A percentile compares a stretch with the other conserved stretches of the same genome.
Evolutionary conservation across 1,140 invertebrate species (phyloP).

Genomic region (Heliconius congener): DNA sequence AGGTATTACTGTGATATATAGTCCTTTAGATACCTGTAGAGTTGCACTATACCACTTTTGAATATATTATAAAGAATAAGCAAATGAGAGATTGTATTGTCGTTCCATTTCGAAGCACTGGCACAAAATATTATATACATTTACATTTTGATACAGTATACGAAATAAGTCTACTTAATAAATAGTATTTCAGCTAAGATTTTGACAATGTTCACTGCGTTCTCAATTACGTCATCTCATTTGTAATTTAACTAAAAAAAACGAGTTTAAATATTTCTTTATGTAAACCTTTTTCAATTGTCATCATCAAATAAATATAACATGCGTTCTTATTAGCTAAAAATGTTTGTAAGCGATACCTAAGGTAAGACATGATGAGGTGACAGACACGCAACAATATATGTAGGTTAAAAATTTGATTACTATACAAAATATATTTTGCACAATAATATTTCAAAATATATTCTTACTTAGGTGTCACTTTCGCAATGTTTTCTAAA

Average conservation of each 20-base stretch:
- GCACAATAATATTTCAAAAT: not conserved
- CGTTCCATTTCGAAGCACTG: too few relatives aligned
- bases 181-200: too few relatives aligned
- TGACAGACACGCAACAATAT: not conserved
- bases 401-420: conserved; percentile 20
- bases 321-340: not conserved
- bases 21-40: too few relatives aligned
- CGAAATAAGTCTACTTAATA: too few relatives aligned
- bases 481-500: not conserved
- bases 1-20: not conserved
- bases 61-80: too few relatives aligned
- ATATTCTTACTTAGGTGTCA: not conserved
- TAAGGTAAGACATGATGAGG: not conserved
- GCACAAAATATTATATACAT: too few relatives aligned
- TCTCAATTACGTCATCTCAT: not conserved
- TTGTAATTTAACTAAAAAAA: not conserved
- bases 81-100: too few relatives aligned
- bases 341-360: not conserved
- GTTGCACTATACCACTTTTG: too few relatives aligned
- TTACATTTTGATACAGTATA: too few relatives aligned
- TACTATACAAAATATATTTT: not conserved
- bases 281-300: not conserved
- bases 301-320: not conserved
- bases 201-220: not conserved
- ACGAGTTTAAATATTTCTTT: not conserved